These are phyloP conservation scores for Stictocephala bisonia DNA, from an alignment of 2,888 invertebrate genomes.

Conservation along the genomic window DNA sequence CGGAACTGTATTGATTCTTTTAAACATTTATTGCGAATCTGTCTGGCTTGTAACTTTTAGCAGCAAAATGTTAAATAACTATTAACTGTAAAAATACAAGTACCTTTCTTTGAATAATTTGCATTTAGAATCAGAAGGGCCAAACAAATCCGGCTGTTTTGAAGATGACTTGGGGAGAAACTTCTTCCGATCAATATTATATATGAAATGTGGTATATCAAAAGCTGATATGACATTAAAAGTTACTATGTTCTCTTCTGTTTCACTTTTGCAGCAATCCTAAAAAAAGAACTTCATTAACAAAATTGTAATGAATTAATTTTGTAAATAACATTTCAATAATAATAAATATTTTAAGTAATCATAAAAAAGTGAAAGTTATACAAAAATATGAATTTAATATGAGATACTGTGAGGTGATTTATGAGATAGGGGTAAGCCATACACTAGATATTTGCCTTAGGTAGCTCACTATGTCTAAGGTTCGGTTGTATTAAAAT, in stretches of 20 bases:
- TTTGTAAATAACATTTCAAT: constrained; percentile 19
- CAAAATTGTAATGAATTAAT: background rate
- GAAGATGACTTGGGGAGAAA: constrained; percentile 68
- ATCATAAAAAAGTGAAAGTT: no score
- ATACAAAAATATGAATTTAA: no score
- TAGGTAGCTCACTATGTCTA: no score
- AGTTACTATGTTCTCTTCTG: constrained; percentile 78
- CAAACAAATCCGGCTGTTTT: constrained; percentile 64
- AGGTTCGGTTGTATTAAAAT: no score
- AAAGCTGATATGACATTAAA: constrained; percentile 86
- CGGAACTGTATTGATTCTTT: no score
- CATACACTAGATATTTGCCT: no score
- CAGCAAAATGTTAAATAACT: constrained; percentile 19
- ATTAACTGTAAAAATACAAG: constrained; percentile 61
- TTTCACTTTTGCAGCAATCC: constrained; percentile 67
- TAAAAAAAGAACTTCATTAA: constrained; percentile 28
- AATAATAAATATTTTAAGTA: no score
- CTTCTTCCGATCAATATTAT: constrained; percentile 82
- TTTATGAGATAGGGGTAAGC: background rate
- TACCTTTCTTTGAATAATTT: constrained; percentile 74
- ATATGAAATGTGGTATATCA: constrained; percentile 81
- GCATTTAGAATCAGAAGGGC: constrained; percentile 76
- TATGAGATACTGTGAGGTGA: background rate
- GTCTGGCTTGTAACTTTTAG: no score
- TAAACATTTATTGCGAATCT: no score